Conservation (phyloP, 2,888 invertebrate species). For the Leucozona laternaria region DNA sequence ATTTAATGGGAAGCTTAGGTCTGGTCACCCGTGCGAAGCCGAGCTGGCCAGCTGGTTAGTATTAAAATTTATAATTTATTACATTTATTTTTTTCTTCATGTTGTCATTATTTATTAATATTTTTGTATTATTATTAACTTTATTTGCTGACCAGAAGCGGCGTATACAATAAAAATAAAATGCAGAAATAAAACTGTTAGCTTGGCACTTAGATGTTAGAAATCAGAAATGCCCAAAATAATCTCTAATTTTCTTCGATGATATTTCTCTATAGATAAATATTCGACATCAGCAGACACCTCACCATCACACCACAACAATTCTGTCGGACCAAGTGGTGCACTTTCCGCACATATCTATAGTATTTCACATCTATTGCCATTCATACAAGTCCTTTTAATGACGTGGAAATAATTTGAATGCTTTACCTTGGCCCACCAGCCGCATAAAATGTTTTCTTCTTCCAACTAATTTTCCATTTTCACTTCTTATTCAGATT, state of each 20-base stretch:
- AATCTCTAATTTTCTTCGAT: neutral
- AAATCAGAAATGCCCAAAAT: neutral
- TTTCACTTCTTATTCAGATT: constrained; percentile 69
- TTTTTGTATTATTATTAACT: too few species aligned
- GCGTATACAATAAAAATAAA: too few species aligned
- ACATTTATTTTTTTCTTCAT: too few species aligned
- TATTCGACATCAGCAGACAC: neutral
- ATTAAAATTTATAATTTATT: too few species aligned
- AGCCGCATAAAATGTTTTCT: constrained; percentile 53
- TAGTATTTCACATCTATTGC: neutral
- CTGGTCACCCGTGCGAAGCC: too few species aligned
- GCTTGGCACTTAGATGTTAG: neutral
- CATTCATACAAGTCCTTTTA: constrained; percentile 56
- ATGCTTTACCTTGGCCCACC: constrained; percentile 44
- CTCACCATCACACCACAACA: neutral
- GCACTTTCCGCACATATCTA: neutral
- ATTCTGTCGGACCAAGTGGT: neutral
- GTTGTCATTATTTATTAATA: too few species aligned
- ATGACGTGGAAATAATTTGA: constrained; percentile 74
- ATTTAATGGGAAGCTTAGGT: too few species aligned
- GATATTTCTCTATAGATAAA: neutral
- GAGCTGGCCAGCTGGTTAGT: too few species aligned
- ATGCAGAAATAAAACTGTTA: too few species aligned
- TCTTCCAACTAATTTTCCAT: constrained; percentile 70
- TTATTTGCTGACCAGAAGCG: too few species aligned